Percentiles rank a stretch among this genome's conserved stretches.
These are phyloP conservation scores for Hippocampus abdominalis DNA, from an alignment of 2,113 vertebrate species.

Conservation along the genomic window DNA sequence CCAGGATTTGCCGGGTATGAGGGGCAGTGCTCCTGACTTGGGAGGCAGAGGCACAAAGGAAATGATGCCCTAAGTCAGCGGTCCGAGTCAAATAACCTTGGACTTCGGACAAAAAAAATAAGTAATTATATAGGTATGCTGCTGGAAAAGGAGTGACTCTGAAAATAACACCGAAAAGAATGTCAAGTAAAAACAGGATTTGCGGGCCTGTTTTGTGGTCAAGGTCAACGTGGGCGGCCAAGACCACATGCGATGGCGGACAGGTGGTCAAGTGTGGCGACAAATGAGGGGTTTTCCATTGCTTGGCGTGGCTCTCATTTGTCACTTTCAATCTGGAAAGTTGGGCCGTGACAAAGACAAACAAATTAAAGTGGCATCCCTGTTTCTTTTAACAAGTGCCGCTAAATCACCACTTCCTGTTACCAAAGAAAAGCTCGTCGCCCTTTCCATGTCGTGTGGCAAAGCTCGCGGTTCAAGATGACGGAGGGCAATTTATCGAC, in stretches of 20 bases:
- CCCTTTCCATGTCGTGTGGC: not conserved
- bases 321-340: not conserved
- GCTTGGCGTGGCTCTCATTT: not conserved
- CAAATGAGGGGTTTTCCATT: slow-evolving; percentile 24
- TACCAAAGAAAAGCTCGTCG: not conserved
- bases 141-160: slow-evolving; percentile 9
- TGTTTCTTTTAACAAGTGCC: not conserved
- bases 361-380: not conserved
- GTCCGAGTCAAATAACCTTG: slow-evolving; percentile 2
- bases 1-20: not conserved
- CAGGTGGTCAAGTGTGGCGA: slow-evolving; percentile 29
- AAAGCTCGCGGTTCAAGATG: not conserved
- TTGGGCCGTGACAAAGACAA: not conserved
- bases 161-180: slow-evolving; percentile 26
- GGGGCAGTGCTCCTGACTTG: not conserved
- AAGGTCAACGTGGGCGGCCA: slow-evolving; percentile 19
- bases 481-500: slow-evolving; percentile 39
- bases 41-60: not conserved
- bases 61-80: slow-evolving; percentile 10
- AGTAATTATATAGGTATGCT: slow-evolving; percentile 13
- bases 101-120: slow-evolving; percentile 19
- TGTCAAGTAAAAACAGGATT: slow-evolving; percentile 22
- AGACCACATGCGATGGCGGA: slow-evolving; percentile 10
- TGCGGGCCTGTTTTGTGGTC: slow-evolving; percentile 12
- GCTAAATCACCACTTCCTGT: not conserved